These are phyloP conservation scores for Altica lythri DNA, from an alignment of 2,888 invertebrate species.

Conservation along the genomic window DNA sequence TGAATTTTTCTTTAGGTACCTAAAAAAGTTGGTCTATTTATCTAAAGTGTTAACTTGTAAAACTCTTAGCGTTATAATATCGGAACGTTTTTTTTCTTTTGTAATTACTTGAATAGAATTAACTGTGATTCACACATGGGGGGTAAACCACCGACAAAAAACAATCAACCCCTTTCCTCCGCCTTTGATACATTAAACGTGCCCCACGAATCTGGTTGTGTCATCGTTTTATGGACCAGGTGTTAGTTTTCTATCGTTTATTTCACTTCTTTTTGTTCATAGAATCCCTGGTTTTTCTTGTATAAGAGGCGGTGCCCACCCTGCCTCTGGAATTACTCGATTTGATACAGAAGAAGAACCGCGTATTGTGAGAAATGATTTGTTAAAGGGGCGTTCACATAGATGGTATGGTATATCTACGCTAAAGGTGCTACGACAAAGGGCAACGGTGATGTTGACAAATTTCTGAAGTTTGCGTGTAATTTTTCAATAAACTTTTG, in stretches of 20 bases:
- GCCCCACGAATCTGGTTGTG: slow-evolving; percentile 30
- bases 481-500: slow-evolving; percentile 51
- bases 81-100: too few species aligned
- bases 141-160: slow-evolving; percentile 12
- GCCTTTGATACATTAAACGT: slow-evolving; percentile 20
- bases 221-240: slow-evolving; percentile 44
- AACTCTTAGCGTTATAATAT: too few species aligned
- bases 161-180: slow-evolving; percentile 11
- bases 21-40: too few species aligned
- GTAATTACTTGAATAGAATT: neutral
- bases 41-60: too few species aligned
- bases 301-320: slow-evolving; percentile 52
- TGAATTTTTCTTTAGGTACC: too few species aligned
- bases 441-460: slow-evolving; percentile 51
- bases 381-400: slow-evolving; percentile 49
- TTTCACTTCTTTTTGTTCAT: slow-evolving; percentile 41
- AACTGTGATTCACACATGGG: neutral
- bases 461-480: slow-evolving; percentile 50
- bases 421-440: slow-evolving; percentile 49
- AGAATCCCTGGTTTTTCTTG: slow-evolving; percentile 45
- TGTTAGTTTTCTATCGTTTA: slow-evolving; percentile 42
- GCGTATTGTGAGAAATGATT: slow-evolving; percentile 49
- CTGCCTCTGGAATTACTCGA: slow-evolving; percentile 58
- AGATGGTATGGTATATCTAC: slow-evolving; percentile 34
- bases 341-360: slow-evolving; percentile 55